phyloP scores from a whole-genome alignment of 2,888 invertebrate species.

The Trachelus iudaicus region DNA sequence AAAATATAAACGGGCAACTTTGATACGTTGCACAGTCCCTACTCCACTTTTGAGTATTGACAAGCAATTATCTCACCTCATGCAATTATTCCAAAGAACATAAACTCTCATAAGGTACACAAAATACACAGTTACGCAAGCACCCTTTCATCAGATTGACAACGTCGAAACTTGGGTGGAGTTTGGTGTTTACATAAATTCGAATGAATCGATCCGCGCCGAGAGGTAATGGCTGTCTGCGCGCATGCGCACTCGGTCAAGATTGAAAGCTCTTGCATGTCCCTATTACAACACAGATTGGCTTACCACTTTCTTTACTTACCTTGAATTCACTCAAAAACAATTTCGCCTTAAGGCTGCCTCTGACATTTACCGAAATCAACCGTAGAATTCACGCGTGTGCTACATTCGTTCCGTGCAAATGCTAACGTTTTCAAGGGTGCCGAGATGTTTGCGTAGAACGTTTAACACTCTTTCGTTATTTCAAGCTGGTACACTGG shows the following conservation, averaged over 20 bases:
- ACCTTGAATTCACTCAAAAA: neutral
- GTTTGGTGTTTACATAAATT: neutral
- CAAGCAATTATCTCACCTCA: neutral
- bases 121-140: neutral
- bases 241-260: neutral
- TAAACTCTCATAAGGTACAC: neutral
- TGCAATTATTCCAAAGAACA: neutral
- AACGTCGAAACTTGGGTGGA: neutral
- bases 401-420: neutral
- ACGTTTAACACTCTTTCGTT: neutral
- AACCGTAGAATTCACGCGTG: neutral
- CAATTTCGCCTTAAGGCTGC: conserved; percentile 8
- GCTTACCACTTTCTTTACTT: neutral
- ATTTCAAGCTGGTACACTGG: neutral
- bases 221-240: neutral
- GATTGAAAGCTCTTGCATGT: neutral
- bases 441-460: neutral
- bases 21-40: neutral
- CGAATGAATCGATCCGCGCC: neutral
- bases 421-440: neutral
- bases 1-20: no score
- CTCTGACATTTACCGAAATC: conserved; percentile 9
- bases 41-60: neutral
- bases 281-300: neutral
- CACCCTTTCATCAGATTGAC: neutral